Base-by-base conservation (phyloP, 2,888 invertebrate species). In the Diadromus collaris region DNA sequence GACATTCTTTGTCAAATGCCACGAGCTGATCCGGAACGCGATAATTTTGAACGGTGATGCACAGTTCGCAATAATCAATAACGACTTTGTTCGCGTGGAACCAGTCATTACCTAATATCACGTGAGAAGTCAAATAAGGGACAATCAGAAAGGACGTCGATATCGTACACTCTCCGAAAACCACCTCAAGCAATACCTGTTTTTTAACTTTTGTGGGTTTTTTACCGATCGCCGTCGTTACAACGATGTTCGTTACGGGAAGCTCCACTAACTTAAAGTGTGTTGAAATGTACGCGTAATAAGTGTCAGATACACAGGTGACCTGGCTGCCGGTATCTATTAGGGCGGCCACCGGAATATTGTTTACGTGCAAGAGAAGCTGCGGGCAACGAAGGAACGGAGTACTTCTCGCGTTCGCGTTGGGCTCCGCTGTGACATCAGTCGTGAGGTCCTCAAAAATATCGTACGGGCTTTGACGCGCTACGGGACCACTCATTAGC, bases 51-150 rank as follows among this genome's bases (percentile, higher is more conserved):
- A 58, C 16, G 16, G 16, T 13, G n/a, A 58, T 9, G 3, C 4
- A 29, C n/a, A 29, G 5, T 3, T 7, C 7, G 3, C 44, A 13
- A n/a, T 63, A 63, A 24, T 46, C 46, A 1, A 63, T 21, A 13
- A 63, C 29, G 16, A 29, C 63, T 27, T n/a, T 27, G 24, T 63
- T 46, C 16, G 21, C 13, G n/a, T 63, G 44, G 7, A 63, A 24
- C 41, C 63, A 63, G 19, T 63, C 63, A 13, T 63, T 81, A 7
- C 73, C 79, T 4, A 80, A 5, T n/a, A 81, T 81, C 9, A 78
- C 65, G 13, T 56, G 48, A 6, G 70, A 70, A 0, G 73, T 51
- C 13, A 80, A 56, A 16, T 67, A 34, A 1, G 76, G 76, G 3
- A 81, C 63, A 19, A 78, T 29, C 3, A 41, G 41, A 16, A 41